Conservation (phyloP, 2,797 vertebrate species). For the Nasua narica region DNA sequence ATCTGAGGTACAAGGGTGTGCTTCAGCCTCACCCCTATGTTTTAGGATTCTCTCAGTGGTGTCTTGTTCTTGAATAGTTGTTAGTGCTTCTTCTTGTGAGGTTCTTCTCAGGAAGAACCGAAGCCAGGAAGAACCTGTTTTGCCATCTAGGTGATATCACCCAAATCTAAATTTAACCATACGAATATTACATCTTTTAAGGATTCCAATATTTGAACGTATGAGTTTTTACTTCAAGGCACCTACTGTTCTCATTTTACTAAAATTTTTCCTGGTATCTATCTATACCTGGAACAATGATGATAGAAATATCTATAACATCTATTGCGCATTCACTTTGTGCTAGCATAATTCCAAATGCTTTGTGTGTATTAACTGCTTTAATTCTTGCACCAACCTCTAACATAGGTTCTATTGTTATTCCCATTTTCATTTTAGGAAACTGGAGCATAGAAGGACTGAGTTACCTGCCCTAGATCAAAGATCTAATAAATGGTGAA, state of each 20-base stretch:
- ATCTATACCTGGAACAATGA: not conserved
- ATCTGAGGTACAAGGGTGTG: not conserved
- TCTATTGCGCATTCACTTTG: not conserved
- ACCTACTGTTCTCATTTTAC: not conserved
- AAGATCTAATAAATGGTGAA: conserved; percentile 28
- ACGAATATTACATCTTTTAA: not conserved
- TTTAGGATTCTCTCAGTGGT: not conserved
- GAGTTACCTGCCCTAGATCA: not conserved
- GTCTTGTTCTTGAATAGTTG: not conserved
- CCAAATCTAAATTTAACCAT: not conserved
- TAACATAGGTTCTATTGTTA: not conserved
- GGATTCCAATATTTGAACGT: not conserved
- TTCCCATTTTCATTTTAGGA: not conserved
- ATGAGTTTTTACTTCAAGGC: not conserved
- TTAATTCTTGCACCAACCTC: not conserved
- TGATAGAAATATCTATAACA: not conserved
- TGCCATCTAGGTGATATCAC: not conserved
- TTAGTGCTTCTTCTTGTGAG: not conserved
- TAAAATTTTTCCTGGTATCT: not conserved
- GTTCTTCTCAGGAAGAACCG: no score
- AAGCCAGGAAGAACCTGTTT: not conserved
- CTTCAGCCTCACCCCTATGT: not conserved
- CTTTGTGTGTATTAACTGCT: not conserved
- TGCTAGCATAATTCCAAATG: not conserved
- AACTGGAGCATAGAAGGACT: not conserved